Conservation (phyloP, 2,797 vertebrate genomes). For the Alca torda region DNA sequence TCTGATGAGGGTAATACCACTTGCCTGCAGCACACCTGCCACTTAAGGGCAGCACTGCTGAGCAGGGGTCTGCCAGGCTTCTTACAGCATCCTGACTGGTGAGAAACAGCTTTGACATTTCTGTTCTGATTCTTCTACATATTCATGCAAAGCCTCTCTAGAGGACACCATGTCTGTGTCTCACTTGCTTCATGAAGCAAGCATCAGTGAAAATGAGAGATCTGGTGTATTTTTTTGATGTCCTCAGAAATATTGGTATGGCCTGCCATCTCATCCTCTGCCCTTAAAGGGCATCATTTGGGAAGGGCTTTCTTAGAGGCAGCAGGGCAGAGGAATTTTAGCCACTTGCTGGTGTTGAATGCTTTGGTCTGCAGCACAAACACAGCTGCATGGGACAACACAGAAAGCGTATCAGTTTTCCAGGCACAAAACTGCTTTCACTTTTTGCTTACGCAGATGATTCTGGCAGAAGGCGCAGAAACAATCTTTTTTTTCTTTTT, state of each 20-base stretch:
- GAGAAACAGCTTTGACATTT: background rate
- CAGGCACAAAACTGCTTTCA: background rate
- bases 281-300: background rate
- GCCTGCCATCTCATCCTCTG: background rate
- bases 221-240: background rate
- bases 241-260: background rate
- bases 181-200: background rate
- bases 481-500: background rate
- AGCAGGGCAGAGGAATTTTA: background rate
- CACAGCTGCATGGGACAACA: background rate
- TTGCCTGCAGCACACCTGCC: background rate
- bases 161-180: background rate
- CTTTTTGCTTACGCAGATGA: background rate
- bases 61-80: background rate
- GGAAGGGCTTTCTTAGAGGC: background rate
- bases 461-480: background rate
- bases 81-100: background rate
- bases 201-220: background rate
- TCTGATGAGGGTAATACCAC: background rate
- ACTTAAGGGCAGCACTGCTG: background rate
- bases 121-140: background rate
- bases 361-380: background rate
- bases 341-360: background rate
- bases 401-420: background rate
- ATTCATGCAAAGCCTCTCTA: background rate